Conservation (phyloP, 1,140 invertebrate species). For the Brachionus paranguensis region DNA sequence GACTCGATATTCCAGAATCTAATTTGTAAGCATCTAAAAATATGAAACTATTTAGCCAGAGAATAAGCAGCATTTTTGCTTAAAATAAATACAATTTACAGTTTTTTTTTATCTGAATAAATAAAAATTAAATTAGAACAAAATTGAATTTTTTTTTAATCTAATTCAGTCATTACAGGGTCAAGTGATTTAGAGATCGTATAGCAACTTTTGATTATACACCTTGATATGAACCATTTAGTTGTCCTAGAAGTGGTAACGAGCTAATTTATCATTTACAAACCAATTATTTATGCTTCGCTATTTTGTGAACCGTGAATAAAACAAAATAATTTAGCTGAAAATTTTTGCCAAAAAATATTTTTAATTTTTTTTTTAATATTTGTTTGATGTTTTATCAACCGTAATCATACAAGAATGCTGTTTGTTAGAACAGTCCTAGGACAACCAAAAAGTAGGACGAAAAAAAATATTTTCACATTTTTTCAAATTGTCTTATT, state of each 20-base stretch:
- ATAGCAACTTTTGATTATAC: not conserved
- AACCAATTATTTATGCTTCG: not conserved
- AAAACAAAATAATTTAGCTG: not conserved
- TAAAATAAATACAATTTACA: not conserved
- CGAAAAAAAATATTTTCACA: no score
- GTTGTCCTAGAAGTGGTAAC: not conserved
- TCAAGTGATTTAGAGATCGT: not conserved
- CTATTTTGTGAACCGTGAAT: not conserved
- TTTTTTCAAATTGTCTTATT: no score
- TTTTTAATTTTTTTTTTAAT: not conserved
- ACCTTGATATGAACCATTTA: not conserved
- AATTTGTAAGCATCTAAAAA: not conserved
- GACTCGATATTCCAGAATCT: not conserved
- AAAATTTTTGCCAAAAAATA: not conserved
- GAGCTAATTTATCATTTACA: not conserved
- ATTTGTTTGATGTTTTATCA: no score
- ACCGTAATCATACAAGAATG: no score
- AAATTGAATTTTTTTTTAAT: not conserved
- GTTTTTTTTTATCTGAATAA: not conserved
- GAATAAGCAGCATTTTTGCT: not conserved
- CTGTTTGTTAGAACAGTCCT: no score
- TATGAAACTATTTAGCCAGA: not conserved
- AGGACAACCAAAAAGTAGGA: no score
- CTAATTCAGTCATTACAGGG: not conserved
- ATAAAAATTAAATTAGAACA: slow-evolving; percentile 5